Base-by-base conservation (phyloP, 2,888 invertebrate genomes). In the Glaucopsyche alexis region DNA sequence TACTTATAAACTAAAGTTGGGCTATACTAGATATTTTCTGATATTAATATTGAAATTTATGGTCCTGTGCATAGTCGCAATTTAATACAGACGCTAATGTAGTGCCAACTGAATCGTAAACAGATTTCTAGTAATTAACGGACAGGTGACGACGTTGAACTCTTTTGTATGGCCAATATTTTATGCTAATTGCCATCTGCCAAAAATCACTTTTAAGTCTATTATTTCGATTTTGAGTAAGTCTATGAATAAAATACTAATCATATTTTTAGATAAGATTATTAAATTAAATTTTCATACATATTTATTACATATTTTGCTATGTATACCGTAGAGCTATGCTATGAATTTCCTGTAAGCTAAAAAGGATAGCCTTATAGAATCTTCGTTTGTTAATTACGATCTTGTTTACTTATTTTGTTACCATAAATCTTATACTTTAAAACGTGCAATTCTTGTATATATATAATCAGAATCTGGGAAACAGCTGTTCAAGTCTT, bases 81-180 rank as follows among this genome's bases (percentile, higher is more conserved):
- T 60, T 60, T 13, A 60, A 60, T 29, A 16, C 9, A 13, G 29
- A 29, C 60, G 60, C 60, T 60, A 38, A 60, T 60, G 60, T 60
- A 60, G 60, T 60, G 60, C 60, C 9, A 13, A 60, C 29, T 60
- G 60, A 29, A 60, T 60, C 60, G 7, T 60, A 60, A 60, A 60
- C 60, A 60, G 29, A 29, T 60, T 29, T 60, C 29, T 60, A 29
- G 6, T 60, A 29, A 60, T 13, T 13, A 29, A 60, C 9, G 13
- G 29, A 13, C 60, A 60, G 60, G 29, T 60, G 60, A 60, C 60
- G 60, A 29, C 60, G 60, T 60, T 60, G 55, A 60, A 13, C 29
- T 60, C 60, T 29, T 55, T 55, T 55, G 19, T 60, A 60, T 60
- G 29, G 14, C 29, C 60, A 60, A 60, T 60, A 60, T 60, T 60